Evolutionary conservation across 1,140 invertebrate genomes (phyloP).

Genomic region (Aradophagus sp.): DNA sequence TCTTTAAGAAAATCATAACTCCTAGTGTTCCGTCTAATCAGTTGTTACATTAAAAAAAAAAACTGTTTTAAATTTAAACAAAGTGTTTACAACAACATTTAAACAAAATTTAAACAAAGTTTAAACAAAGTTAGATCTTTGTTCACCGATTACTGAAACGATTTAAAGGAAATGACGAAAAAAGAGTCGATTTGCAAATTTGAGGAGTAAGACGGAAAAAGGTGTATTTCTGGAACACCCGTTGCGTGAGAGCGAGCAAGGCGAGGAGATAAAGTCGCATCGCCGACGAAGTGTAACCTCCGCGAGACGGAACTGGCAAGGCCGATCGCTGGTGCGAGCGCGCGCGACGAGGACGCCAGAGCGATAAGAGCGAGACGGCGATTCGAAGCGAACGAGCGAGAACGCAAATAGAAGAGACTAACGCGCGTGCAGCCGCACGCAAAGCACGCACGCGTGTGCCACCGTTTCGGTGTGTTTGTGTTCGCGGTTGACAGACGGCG

Average conservation of each 20-base stretch:
- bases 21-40: constrained; percentile 8
- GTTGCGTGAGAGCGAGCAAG: constrained; percentile 25
- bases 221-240: constrained; percentile 20
- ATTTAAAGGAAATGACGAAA: no score
- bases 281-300: constrained; percentile 49
- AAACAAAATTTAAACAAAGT: no score
- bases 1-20: no score
- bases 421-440: constrained; percentile 40
- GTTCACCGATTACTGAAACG: no score
- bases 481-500: constrained; percentile 50
- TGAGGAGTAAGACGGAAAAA: neutral
- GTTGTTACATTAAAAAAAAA: neutral
- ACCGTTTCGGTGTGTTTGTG: constrained; percentile 31
- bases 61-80: no score
- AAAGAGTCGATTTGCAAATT: no score
- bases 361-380: constrained; percentile 10
- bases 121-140: no score
- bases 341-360: constrained; percentile 12
- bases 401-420: constrained; percentile 23
- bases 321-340: constrained; percentile 50
- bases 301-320: constrained; percentile 62
- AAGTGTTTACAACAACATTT: no score
- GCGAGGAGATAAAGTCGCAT: constrained; percentile 49
- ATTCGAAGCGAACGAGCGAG: constrained; percentile 6
- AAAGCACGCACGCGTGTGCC: constrained; percentile 46